A percentile compares a stretch with the other conserved stretches of the same genome.
Evolutionary conservation across 2,888 invertebrate genomes (phyloP).

Genomic region (Lycocerus yunnanus): DNA sequence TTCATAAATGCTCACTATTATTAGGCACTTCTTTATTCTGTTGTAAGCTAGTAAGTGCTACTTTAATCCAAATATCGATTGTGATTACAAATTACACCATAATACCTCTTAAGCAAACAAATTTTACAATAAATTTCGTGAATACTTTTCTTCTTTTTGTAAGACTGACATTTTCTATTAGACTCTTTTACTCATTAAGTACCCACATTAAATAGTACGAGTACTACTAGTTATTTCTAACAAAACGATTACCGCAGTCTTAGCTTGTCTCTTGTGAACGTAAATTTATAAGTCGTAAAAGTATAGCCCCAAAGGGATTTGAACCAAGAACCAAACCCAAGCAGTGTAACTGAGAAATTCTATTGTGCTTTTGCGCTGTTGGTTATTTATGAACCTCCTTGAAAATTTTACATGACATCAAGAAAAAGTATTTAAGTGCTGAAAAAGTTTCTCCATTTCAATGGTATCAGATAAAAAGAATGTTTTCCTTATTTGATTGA

Average conservation of each 20-base stretch:
- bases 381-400: background rate
- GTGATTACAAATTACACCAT: too few relatives aligned
- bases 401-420: background rate
- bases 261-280: background rate
- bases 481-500: background rate
- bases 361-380: background rate
- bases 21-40: too few relatives aligned
- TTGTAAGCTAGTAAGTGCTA: too few relatives aligned
- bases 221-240: background rate
- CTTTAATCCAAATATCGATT: too few relatives aligned
- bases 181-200: background rate
- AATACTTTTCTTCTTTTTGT: background rate
- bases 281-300: background rate
- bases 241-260: background rate
- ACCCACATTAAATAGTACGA: background rate
- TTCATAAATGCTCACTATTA: too few relatives aligned
- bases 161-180: background rate
- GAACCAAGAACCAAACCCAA: background rate
- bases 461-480: background rate
- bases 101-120: too few relatives aligned
- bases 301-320: background rate
- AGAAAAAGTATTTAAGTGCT: background rate
- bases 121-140: background rate
- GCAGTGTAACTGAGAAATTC: background rate
- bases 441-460: background rate